These are phyloP conservation scores for Mormyrus hasselquistii DNA, from an alignment of 2,797 vertebrate species.

Conservation along the genomic window DNA sequence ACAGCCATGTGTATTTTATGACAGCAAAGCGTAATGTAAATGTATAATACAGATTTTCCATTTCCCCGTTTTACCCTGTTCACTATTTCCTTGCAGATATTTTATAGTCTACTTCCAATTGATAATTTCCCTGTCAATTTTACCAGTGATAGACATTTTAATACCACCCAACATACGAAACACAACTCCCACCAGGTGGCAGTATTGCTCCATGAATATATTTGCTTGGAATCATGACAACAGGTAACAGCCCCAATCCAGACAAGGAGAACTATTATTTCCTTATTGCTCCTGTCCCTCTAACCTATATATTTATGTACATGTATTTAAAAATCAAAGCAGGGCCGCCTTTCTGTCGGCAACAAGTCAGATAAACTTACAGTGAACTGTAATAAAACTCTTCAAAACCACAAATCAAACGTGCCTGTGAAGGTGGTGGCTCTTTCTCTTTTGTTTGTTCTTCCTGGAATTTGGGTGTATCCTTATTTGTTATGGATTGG, in stretches of 20 bases:
- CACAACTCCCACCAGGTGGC: neutral
- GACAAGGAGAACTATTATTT: constrained; percentile 3
- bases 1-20: neutral
- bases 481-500: neutral
- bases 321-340: constrained; percentile 22
- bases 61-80: neutral
- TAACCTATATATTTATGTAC: neutral
- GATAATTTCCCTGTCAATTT: neutral
- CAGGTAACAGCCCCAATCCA: neutral
- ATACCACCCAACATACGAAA: neutral
- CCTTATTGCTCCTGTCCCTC: constrained; percentile 14
- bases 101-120: neutral
- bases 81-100: neutral
- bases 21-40: neutral
- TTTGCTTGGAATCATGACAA: neutral
- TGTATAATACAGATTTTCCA: neutral
- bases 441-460: neutral
- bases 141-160: neutral
- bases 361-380: constrained; percentile 7
- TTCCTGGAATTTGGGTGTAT: constrained; percentile 8
- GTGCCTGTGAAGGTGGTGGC: neutral
- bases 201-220: constrained; percentile 5
- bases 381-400: constrained; percentile 23
- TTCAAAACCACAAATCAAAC: neutral
- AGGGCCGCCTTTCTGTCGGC: neutral